Percentiles rank a stretch among this genome's conserved stretches.
Conservation (phyloP, 2,113 vertebrate species). For the Dermatemys mawii region DNA sequence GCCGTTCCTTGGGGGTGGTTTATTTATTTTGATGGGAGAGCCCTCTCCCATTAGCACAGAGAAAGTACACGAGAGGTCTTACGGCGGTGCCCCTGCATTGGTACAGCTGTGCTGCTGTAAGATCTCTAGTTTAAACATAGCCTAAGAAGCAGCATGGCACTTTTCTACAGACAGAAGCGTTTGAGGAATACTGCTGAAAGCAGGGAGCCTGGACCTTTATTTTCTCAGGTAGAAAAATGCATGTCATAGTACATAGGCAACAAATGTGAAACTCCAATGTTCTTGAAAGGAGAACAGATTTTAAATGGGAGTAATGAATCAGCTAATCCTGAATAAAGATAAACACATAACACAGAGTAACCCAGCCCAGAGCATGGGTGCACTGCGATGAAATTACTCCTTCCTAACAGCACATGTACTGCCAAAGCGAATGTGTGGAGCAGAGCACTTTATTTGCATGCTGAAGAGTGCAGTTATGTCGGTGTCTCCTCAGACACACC, state of each 20-base stretch:
- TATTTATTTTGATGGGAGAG: no score
- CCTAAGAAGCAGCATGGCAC: neutral
- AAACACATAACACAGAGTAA: neutral
- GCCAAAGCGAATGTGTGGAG: neutral
- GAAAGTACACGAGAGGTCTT: no score
- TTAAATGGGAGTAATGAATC: neutral
- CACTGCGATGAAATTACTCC: neutral
- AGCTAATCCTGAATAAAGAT: neutral
- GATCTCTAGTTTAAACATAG: fast-evolving
- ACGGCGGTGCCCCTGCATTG: no score
- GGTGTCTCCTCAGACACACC: neutral
- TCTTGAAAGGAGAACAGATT: neutral
- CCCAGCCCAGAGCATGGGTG: neutral
- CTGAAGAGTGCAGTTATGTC: neutral
- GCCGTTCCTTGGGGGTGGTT: no score
- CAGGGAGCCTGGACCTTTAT: neutral
- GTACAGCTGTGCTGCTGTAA: no score
- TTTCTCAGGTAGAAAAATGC: neutral
- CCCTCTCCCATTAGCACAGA: no score
- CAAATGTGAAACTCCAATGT: neutral
- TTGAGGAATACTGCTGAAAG: neutral
- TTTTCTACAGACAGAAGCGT: neutral
- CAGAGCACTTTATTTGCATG: neutral
- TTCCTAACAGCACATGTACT: neutral
- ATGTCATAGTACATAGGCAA: neutral